Conservation (phyloP, 2,113 vertebrate genomes). For the Chaenocephalus aceratus region DNA sequence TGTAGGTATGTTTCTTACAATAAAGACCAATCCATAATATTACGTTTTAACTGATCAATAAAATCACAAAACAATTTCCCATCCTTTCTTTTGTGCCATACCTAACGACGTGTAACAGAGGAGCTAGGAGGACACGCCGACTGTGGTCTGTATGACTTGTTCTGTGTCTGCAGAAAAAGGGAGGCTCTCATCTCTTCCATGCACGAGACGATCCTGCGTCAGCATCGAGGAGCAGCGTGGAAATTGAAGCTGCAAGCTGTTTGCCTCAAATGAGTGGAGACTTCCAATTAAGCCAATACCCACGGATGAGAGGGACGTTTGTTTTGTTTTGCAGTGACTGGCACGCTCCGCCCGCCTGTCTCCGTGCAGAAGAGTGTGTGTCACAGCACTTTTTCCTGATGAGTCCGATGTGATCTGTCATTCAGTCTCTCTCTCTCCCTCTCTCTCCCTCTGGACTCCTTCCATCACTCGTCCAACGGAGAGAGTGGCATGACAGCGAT, state of each 20-base stretch:
- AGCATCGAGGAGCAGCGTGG: neutral
- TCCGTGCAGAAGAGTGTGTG: slow-evolving; percentile 50
- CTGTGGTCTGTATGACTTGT: neutral
- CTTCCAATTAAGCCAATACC: slow-evolving; percentile 59
- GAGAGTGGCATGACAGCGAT: slow-evolving; percentile 77
- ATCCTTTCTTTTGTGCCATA: neutral
- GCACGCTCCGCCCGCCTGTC: slow-evolving; percentile 29
- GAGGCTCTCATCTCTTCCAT: slow-evolving; percentile 27
- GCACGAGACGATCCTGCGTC: slow-evolving; percentile 48
- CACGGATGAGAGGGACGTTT: slow-evolving; percentile 46
- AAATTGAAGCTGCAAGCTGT: slow-evolving; percentile 39
- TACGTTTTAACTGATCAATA: neutral
- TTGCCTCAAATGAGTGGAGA: slow-evolving; percentile 48
- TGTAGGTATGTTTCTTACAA: neutral
- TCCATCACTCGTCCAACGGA: slow-evolving; percentile 71
- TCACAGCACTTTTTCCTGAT: slow-evolving; percentile 72
- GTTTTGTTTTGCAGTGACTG: slow-evolving; percentile 51
- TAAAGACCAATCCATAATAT: neutral
- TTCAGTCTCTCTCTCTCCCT: slow-evolving; percentile 50
- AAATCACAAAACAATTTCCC: neutral
- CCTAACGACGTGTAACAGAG: neutral
- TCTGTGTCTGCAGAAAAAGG: slow-evolving; percentile 12
- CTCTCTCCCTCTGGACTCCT: slow-evolving; percentile 65
- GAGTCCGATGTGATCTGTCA: slow-evolving; percentile 71
- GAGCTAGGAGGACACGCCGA: neutral